Evolutionary conservation across 2,113 vertebrate genomes (phyloP).

Genomic region (Scophthalmus maximus): DNA sequence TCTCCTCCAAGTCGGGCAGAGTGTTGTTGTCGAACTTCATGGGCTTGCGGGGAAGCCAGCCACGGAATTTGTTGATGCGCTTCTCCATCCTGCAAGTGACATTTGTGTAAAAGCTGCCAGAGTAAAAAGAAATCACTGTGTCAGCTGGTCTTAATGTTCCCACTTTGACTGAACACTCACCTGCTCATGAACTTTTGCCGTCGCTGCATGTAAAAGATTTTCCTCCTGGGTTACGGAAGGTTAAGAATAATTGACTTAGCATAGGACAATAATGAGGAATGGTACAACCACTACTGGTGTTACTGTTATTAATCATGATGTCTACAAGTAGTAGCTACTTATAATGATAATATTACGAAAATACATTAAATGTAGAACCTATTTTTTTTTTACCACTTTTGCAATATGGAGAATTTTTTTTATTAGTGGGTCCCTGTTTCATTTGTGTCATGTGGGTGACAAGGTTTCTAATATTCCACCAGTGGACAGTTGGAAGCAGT

Average conservation of each 20-base stretch:
- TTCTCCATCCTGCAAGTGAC: slow-evolving; percentile 89
- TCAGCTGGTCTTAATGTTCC: background rate
- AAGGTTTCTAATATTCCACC: no score
- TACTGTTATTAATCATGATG: background rate
- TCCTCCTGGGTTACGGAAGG: slow-evolving; percentile 88
- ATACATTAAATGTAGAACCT: background rate
- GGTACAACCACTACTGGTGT: background rate
- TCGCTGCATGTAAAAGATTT: slow-evolving; percentile 95
- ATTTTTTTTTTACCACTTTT: background rate
- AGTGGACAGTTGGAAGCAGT: no score
- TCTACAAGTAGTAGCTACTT: background rate
- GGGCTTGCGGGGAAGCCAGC: slow-evolving; percentile 94
- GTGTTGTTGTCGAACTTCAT: slow-evolving; percentile 94
- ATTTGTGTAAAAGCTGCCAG: slow-evolving; percentile 3
- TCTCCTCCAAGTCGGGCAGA: slow-evolving; percentile 94
- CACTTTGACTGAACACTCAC: slow-evolving; percentile 77
- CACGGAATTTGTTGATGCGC: slow-evolving; percentile 92
- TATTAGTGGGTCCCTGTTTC: background rate
- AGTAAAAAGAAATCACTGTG: background rate
- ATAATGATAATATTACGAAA: background rate
- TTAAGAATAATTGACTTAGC: slow-evolving; percentile 40
- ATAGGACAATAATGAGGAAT: background rate
- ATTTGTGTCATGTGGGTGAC: no score
- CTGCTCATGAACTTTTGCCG: slow-evolving; percentile 95
- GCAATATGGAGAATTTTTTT: background rate